Evolutionary conservation across 2,888 invertebrate species (phyloP), one percentile per base, ranked within the genome.

Genomic region (Scelioninae gen. 2): DNA sequence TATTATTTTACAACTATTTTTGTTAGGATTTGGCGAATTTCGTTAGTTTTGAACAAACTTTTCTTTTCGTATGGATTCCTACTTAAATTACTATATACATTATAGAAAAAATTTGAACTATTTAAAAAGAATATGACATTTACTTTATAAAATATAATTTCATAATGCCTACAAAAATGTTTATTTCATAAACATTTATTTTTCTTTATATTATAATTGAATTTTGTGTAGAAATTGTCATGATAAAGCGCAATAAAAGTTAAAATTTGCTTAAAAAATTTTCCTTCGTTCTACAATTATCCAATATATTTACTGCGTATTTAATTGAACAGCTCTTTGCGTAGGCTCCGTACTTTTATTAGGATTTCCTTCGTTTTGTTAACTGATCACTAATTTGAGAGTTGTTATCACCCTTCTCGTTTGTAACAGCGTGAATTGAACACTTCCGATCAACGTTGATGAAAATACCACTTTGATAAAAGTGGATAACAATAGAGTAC

Each of bases 321-420:
- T 74, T 73, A 77, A 80, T 79, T 80, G 77, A 67, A 58, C 45
- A 46, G 35, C 58, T 33, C 52, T 69, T 55, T 69, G 75, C 76
- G 76, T 79, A 72, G 76, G 76, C 74, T 68, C 67, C 35, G 71
- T 64, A 75, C 73, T 76, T 80, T 76, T 78, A 81, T 81, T 80
- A 82, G 81, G 80, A 82, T 81, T 82, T 83, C 80, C 83, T 81
- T 78, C 73, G 61, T 79, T 80, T 77, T 76, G 69, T 79, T 78
- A 78, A 81, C 81, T 78, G 70, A 75, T 76, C 78, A 76, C 74
- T 78, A 77, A 78, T 76, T 78, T 61, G 45, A 46, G 46, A 68
- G 46, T 43, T 25, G 46, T 58, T 69, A 11, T 55, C 60, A 61
- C 75, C 55, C 52, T 41, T 25, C 57, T 65, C 39, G 48, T 73